A percentile compares a stretch with the other conserved stretches of the same genome.
Conservation (phyloP, 2,888 invertebrate species). For the Pristionchus fissidentatus region DNA sequence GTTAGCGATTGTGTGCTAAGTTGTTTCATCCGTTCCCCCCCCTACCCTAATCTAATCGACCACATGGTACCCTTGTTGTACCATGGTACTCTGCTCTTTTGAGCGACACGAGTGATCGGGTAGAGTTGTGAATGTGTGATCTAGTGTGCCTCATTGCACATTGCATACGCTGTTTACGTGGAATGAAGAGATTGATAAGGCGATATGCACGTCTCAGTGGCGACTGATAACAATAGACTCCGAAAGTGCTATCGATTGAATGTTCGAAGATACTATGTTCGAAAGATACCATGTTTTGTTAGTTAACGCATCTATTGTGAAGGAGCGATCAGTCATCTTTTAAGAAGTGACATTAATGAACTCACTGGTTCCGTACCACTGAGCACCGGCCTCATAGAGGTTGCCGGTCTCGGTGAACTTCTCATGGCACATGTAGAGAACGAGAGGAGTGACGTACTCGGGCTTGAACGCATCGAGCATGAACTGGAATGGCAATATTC, state of each 20-base stretch:
- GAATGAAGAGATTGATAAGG: neutral
- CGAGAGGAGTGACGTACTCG: conserved; percentile 82
- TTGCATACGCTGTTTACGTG: conserved; percentile 12
- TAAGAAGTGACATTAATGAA: conserved; percentile 29
- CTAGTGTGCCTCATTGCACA: neutral
- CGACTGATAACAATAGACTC: no score
- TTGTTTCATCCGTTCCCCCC: neutral
- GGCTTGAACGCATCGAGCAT: conserved; percentile 87
- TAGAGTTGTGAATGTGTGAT: neutral
- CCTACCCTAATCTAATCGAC: no score
- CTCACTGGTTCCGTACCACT: conserved; percentile 79
- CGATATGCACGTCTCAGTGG: no score
- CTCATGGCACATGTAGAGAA: conserved; percentile 92
- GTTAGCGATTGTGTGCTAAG: neutral
- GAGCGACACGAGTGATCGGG: neutral
- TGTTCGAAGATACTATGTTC: neutral
- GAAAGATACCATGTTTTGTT: neutral
- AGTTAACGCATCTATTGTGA: neutral
- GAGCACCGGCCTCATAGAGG: conserved; percentile 79
- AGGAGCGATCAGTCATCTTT: neutral
- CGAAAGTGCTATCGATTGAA: neutral
- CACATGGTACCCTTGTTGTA: neutral
- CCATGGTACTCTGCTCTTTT: conserved; percentile 3
- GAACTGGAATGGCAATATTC: no score
- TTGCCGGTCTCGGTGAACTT: conserved; percentile 85